phyloP scores from a whole-genome alignment of 64 coral and sea anemone species.

The Dendrophyllia cribrosa region DNA sequence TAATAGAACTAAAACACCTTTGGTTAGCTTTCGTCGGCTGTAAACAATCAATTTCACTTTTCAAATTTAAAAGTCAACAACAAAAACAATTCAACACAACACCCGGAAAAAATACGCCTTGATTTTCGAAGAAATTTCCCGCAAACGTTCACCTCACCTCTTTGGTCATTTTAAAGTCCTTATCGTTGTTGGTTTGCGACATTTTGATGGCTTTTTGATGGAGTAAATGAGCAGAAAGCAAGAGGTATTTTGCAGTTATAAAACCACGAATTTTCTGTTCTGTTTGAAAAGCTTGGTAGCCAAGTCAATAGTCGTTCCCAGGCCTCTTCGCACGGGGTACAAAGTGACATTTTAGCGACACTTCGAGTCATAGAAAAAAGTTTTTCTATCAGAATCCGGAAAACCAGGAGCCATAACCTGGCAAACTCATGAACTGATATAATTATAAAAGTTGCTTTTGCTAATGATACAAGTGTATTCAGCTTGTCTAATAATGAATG shows the following conservation, averaged over 20 bases:
- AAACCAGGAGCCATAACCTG: too few species aligned
- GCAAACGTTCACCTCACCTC: conserved; percentile 56
- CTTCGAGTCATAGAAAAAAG: too few species aligned
- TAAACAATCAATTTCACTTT: not conserved
- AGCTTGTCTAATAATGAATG: too few species aligned
- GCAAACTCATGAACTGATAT: too few species aligned
- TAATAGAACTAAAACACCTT: not conserved
- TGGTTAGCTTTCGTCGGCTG: not conserved
- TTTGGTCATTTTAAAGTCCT: conserved; percentile 85
- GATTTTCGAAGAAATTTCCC: not conserved
- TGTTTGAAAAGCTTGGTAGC: conserved; percentile 5
- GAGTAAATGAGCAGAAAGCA: not conserved
- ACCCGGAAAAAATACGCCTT: not conserved
- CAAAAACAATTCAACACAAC: not conserved
- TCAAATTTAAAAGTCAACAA: not conserved
- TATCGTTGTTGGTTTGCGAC: conserved; percentile 60
- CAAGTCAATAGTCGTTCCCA: conserved; percentile 11
- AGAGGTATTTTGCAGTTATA: not conserved
- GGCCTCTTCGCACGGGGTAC: not conserved
- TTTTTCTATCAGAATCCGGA: too few species aligned
- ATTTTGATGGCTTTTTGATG: conserved; percentile 42
- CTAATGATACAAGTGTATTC: too few species aligned
- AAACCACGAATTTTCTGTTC: not conserved
- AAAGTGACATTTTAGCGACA: too few species aligned
- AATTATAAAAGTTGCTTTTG: too few species aligned